Conservation (phyloP, 2,888 invertebrate species). For the Microctonus brassicae region DNA sequence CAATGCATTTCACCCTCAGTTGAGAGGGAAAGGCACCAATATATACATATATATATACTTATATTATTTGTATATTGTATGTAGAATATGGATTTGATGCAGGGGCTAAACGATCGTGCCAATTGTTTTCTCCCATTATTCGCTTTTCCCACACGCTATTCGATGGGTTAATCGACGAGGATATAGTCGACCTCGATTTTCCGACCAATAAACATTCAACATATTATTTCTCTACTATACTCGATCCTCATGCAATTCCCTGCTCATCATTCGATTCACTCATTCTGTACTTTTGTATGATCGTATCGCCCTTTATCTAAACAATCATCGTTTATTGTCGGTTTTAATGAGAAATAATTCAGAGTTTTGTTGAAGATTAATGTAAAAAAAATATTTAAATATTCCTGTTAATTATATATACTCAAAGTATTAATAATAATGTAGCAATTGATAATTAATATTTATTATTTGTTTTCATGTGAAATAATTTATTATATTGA, state of each 20-base stretch:
- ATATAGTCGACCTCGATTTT: constrained; percentile 32
- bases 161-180: constrained; percentile 53
- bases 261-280: not conserved
- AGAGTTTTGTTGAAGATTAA: not conserved
- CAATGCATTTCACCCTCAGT: constrained; percentile 24
- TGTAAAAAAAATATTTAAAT: too few species aligned
- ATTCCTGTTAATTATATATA: too few species aligned
- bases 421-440: too few species aligned
- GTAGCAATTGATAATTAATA: too few species aligned
- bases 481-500: too few species aligned
- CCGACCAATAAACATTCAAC: constrained; percentile 24
- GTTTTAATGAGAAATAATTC: not conserved
- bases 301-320: not conserved
- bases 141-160: constrained; percentile 35
- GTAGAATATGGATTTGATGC: constrained; percentile 14
- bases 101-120: constrained; percentile 55
- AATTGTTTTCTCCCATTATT: constrained; percentile 53
- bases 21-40: not conserved
- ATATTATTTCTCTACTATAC: not conserved
- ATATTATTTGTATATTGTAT: too few species aligned
- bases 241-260: not conserved
- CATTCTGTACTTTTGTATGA: not conserved
- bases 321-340: not conserved
- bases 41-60: too few species aligned
- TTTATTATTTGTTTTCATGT: too few species aligned